Conservation (phyloP, 2,888 invertebrate genomes). For the Callimorpha dominula region DNA sequence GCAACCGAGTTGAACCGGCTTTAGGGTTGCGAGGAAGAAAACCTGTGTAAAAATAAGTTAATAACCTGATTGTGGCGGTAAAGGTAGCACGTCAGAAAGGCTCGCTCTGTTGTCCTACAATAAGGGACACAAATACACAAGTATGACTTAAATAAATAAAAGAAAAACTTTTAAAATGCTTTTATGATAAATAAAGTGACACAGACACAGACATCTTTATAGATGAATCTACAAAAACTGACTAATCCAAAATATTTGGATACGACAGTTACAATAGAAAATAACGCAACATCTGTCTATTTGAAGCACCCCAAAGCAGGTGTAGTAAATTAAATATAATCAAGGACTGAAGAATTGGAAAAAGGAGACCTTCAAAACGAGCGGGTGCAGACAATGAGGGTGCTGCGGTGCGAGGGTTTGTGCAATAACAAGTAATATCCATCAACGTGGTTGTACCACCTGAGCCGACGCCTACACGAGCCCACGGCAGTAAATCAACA, state of each 20-base stretch:
- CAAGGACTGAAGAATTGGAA: constrained; percentile 10
- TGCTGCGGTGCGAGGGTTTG: constrained; percentile 2
- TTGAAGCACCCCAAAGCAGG: not conserved
- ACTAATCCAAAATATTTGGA: not conserved
- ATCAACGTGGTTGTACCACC: constrained; percentile 41
- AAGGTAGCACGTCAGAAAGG: too few species aligned
- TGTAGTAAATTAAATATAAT: constrained; percentile 6
- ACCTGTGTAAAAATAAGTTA: too few species aligned
- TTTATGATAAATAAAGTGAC: not conserved
- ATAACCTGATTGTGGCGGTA: too few species aligned
- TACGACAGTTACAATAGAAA: not conserved
- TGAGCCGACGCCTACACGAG: constrained; percentile 26
- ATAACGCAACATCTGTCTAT: not conserved
- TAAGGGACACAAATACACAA: too few species aligned
- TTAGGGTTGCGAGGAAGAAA: too few species aligned
- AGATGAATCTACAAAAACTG: not conserved
- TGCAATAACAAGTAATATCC: constrained; percentile 44
- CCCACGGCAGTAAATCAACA: constrained; percentile 18
- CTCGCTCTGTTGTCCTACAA: too few species aligned
- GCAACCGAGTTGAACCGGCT: too few species aligned
- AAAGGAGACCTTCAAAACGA: constrained; percentile 12
- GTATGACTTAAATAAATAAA: too few species aligned
- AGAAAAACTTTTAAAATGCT: not conserved
- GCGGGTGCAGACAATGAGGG: constrained; percentile 13
- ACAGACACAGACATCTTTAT: too few species aligned